Percentiles rank a stretch among this genome's conserved stretches.
Conservation (phyloP, 2,113 vertebrate genomes). For the Abramis brama region DNA sequence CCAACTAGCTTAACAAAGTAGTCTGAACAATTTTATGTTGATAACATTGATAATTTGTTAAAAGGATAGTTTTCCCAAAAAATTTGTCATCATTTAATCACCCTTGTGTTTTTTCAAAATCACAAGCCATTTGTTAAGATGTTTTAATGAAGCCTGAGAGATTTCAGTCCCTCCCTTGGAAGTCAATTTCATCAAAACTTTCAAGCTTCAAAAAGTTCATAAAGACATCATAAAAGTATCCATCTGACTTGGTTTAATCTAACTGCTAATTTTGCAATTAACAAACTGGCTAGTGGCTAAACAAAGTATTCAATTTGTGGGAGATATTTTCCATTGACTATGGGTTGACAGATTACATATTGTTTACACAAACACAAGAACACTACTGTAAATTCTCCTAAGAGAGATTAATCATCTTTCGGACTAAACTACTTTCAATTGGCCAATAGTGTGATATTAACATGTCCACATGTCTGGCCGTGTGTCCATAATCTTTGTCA, state of each 20-base stretch:
- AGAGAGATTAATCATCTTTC: conserved; percentile 4
- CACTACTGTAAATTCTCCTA: conserved; percentile 8
- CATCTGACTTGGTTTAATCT: not conserved
- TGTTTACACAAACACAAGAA: not conserved
- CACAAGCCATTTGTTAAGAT: too few relatives aligned
- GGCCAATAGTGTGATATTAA: not conserved
- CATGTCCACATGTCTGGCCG: not conserved
- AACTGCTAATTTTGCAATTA: not conserved
- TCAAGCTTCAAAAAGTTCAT: too few relatives aligned
- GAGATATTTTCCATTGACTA: too few relatives aligned
- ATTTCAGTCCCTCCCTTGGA: too few relatives aligned
- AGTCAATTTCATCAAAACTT: too few relatives aligned
- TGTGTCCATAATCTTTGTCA: not conserved
- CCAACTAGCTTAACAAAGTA: not conserved
- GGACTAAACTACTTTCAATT: not conserved
- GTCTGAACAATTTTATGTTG: not conserved
- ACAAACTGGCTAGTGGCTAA: not conserved
- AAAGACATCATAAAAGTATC: not conserved
- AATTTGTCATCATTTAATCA: too few relatives aligned
- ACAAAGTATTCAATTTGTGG: too few relatives aligned
- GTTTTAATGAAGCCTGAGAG: too few relatives aligned
- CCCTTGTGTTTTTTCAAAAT: too few relatives aligned
- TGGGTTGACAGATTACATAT: not conserved
- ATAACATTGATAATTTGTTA: not conserved
- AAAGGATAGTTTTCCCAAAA: too few relatives aligned